phyloP scores from a whole-genome alignment of 1,140 invertebrate genomes.

The Drosophila busckii region DNA sequence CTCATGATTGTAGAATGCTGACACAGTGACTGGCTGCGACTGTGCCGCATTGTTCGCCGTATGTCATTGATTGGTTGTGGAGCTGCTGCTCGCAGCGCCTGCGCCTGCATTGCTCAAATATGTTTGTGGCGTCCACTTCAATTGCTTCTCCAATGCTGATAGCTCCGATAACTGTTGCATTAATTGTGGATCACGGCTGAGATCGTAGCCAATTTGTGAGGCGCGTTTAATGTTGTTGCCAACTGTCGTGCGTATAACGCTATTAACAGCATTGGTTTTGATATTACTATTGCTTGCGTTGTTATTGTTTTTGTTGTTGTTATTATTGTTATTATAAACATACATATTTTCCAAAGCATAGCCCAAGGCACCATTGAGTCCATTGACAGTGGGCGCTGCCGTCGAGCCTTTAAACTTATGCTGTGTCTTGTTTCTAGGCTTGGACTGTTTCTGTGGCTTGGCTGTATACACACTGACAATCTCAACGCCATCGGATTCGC shows the following conservation, averaged over 20 bases:
- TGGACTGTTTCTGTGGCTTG: background rate
- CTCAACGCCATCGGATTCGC: constrained; percentile 73
- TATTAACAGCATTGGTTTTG: constrained; percentile 3
- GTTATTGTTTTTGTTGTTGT: constrained; percentile 46
- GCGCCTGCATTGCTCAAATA: constrained; percentile 7
- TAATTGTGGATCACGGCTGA: constrained; percentile 35
- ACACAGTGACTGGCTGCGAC: constrained; percentile 47
- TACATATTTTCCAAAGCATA: constrained; percentile 46
- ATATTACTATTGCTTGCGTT: constrained; percentile 42
- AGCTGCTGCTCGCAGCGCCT: constrained; percentile 2
- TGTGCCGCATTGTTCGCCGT: constrained; percentile 51
- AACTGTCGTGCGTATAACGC: constrained; percentile 9
- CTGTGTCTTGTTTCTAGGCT: constrained; percentile 20
- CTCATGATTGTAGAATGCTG: constrained; percentile 71
- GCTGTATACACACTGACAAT: constrained; percentile 66
- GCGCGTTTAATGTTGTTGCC: background rate
- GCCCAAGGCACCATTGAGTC: constrained; percentile 34
- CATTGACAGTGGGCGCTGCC: constrained; percentile 9
- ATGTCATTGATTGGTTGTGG: constrained; percentile 62
- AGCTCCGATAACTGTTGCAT: constrained; percentile 43
- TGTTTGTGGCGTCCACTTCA: constrained; percentile 32
- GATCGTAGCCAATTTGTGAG: constrained; percentile 45
- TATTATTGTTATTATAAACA: constrained; percentile 42
- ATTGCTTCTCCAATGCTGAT: constrained; percentile 40
- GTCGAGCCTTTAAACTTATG: constrained; percentile 30